phyloP scores from a whole-genome alignment of 2,797 vertebrate species.

The Sciurus carolinensis region DNA sequence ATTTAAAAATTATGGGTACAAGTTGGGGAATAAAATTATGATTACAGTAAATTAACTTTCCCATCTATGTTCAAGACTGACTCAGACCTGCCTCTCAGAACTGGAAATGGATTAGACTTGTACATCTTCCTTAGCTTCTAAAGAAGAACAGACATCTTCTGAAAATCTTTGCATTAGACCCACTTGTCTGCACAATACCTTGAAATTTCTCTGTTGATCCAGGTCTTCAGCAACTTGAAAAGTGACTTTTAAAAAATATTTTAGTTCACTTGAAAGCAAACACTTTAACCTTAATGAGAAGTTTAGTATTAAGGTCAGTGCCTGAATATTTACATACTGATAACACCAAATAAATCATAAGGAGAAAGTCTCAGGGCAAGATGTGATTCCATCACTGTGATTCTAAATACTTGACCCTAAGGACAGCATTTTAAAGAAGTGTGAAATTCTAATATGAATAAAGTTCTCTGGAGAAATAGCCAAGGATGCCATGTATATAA shows the following conservation, averaged over 20 bases:
- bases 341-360: constrained; percentile 16
- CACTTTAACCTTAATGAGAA: constrained; percentile 35
- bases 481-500: background rate
- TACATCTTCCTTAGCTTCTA: background rate
- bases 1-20: constrained; percentile 1
- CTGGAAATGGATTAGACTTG: background rate
- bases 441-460: constrained; percentile 2
- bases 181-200: background rate
- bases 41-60: background rate
- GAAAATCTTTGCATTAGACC: background rate
- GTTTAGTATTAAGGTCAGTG: background rate
- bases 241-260: background rate
- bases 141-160: background rate
- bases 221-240: background rate
- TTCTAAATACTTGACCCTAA: background rate
- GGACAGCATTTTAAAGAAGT: background rate
- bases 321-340: constrained; percentile 14
- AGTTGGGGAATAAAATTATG: no score
- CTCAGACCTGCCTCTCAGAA: background rate
- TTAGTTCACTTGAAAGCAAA: constrained; percentile 40
- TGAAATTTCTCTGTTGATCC: background rate
- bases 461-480: background rate
- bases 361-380: background rate
- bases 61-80: background rate
- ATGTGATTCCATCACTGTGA: background rate